phyloP scores from a whole-genome alignment of 1,140 invertebrate species.

The Mya arenaria region DNA sequence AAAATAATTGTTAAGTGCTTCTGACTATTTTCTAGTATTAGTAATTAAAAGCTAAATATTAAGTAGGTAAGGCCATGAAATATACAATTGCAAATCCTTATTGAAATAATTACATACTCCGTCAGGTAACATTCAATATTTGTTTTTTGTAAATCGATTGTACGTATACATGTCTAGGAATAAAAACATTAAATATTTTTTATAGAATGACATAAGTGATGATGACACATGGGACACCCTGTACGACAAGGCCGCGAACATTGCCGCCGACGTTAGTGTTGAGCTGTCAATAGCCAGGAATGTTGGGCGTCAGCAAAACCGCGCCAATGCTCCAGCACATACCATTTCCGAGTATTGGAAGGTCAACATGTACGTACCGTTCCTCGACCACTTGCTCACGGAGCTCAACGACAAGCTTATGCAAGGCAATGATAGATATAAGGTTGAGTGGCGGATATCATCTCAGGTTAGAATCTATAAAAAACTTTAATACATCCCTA shows the following conservation, averaged over 20 bases:
- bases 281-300: constrained; percentile 11
- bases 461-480: not conserved
- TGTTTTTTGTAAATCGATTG: too few relatives aligned
- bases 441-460: not conserved
- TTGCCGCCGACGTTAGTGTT: constrained; percentile 1
- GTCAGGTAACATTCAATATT: too few relatives aligned
- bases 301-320: constrained; percentile 24
- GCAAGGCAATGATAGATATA: not conserved
- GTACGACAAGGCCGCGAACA: constrained; percentile 5
- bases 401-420: constrained; percentile 11
- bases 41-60: too few relatives aligned
- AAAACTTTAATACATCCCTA: not conserved
- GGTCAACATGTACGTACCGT: constrained; percentile 21
- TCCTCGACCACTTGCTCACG: constrained; percentile 8
- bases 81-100: too few relatives aligned
- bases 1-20: too few relatives aligned
- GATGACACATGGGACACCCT: not conserved
- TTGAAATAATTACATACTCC: too few relatives aligned
- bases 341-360: constrained; percentile 23
- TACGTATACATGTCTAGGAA: too few relatives aligned
- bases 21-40: too few relatives aligned
- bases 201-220: not conserved
- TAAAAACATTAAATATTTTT: too few relatives aligned
- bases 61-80: too few relatives aligned
- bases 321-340: constrained; percentile 4